These are phyloP conservation scores for Hipparchia sbordonii DNA, from an alignment of 2,888 invertebrate species.

Conservation along the genomic window DNA sequence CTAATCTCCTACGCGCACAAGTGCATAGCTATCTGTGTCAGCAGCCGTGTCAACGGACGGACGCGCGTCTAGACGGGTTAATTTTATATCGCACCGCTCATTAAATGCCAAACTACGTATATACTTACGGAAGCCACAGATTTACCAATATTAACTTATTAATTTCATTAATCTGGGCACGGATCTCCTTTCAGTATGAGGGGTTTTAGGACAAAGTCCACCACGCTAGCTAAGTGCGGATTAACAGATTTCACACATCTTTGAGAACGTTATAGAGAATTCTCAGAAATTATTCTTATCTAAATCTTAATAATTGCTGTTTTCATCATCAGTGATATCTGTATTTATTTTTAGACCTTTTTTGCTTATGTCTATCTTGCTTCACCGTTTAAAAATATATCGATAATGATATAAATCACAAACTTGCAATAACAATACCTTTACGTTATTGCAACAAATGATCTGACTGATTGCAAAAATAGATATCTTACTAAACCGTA, in stretches of 20 bases:
- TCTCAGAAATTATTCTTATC: no score
- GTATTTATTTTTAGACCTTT: neutral
- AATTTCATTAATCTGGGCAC: no score
- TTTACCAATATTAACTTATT: no score
- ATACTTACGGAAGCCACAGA: neutral
- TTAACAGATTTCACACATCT: no score
- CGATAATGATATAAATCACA: neutral
- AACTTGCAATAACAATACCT: neutral
- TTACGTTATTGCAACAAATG: neutral
- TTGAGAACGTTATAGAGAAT: no score
- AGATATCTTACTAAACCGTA: neutral
- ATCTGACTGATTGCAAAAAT: neutral
- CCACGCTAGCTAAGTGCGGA: no score
- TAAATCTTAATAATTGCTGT: no score
- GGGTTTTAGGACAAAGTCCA: no score
- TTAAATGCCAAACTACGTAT: conserved; percentile 27
- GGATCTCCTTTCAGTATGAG: no score
- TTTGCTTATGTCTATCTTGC: neutral
- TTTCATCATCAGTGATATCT: no score
- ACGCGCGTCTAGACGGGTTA: conserved; percentile 58
- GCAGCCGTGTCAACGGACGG: conserved; percentile 47
- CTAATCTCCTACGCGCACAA: conserved; percentile 2
- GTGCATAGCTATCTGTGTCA: conserved; percentile 44
- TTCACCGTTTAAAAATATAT: neutral
- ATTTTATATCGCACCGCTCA: conserved; percentile 47